A percentile compares a stretch with the other conserved stretches of the same genome.
Conservation (phyloP, 2,113 vertebrate species). For the Athene cunicularia region DNA sequence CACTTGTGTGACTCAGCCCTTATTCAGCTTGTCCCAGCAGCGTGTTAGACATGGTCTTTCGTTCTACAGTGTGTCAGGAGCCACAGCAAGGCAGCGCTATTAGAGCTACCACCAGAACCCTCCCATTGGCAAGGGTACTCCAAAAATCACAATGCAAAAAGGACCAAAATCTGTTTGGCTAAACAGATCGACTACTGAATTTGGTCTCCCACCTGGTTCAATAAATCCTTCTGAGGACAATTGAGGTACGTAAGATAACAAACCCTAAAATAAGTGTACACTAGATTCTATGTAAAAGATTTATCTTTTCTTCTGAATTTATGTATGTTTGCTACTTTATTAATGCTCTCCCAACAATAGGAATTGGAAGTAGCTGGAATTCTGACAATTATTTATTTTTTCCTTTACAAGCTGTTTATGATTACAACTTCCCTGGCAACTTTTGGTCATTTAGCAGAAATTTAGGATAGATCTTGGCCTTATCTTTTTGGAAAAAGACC, state of each 20-base stretch:
- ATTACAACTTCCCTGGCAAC: not conserved
- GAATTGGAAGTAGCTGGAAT: too few species aligned
- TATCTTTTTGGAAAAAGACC: not conserved
- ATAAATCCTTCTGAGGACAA: not conserved
- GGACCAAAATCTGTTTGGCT: not conserved
- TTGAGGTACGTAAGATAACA: not conserved
- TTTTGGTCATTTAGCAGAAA: not conserved
- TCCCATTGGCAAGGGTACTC: not conserved
- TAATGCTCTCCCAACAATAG: not conserved
- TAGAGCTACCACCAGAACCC: not conserved
- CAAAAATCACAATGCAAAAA: not conserved
- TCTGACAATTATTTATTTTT: not conserved
- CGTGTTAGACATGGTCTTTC: fast-evolving
- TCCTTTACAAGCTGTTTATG: not conserved
- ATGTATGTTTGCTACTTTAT: not conserved
- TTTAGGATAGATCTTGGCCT: not conserved
- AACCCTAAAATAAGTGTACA: not conserved
- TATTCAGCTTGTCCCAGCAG: not conserved
- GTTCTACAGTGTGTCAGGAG: not conserved
- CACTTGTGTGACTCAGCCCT: not conserved
- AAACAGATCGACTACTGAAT: not conserved
- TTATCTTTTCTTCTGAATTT: not conserved
- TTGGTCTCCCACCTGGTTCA: not conserved
- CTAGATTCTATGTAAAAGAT: not conserved
- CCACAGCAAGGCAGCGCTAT: not conserved